A percentile compares a stretch with the other conserved stretches of the same genome.
phyloP scores from a whole-genome alignment of 2,113 vertebrate genomes.

The Poeciliopsis retropinna region DNA sequence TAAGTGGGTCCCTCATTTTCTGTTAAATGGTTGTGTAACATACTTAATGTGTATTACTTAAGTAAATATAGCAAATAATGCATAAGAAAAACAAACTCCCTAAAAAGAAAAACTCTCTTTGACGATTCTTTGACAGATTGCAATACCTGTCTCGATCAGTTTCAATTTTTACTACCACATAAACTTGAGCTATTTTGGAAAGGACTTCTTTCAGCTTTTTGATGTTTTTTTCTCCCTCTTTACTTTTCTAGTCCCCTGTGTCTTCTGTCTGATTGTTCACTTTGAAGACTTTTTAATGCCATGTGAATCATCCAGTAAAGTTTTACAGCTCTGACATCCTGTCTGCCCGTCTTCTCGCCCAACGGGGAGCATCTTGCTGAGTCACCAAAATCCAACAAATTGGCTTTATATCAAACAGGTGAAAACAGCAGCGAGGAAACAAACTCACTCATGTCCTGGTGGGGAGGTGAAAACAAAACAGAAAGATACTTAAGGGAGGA shows the following conservation, averaged over 20 bases:
- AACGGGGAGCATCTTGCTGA: slow-evolving; percentile 1
- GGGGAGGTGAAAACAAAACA: background rate
- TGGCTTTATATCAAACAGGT: slow-evolving; percentile 28
- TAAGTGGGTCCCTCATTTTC: too few species aligned
- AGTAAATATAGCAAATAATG: too few species aligned
- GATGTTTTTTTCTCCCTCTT: background rate
- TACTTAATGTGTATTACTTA: too few species aligned
- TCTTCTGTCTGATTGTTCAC: slow-evolving; percentile 13
- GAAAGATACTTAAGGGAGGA: background rate
- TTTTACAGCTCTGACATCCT: slow-evolving; percentile 2
- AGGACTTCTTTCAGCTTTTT: slow-evolving; percentile 24
- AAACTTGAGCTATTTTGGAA: background rate
- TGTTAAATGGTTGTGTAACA: too few species aligned
- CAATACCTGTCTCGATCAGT: background rate
- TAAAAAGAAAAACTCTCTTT: too few species aligned
- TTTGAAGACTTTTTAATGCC: slow-evolving; percentile 39
- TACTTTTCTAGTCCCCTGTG: background rate
- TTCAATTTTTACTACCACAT: background rate
- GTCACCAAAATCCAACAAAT: slow-evolving; percentile 24
- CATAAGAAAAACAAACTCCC: too few species aligned
- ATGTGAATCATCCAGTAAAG: slow-evolving; percentile 32
- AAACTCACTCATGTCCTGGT: background rate
- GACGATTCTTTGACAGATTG: background rate
- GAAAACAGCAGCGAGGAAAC: background rate
- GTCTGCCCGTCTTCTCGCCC: slow-evolving; percentile 12